phyloP scores from a whole-genome alignment of 2,888 invertebrate species.

The Thalpophila matura region DNA sequence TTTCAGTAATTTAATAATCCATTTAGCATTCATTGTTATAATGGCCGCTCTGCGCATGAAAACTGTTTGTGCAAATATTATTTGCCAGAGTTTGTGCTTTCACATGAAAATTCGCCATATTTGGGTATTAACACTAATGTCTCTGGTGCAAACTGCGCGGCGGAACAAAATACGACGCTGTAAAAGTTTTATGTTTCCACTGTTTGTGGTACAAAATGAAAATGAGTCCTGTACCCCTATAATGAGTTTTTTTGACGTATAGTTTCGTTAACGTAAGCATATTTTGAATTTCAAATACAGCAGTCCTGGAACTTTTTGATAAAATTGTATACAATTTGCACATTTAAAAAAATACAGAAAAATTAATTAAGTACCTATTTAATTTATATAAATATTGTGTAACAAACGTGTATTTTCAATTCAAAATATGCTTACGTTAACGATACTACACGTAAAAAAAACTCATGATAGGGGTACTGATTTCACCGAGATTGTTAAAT shows the following conservation, averaged over 20 bases:
- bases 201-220: slow-evolving; percentile 27
- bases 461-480: no score
- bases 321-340: no score
- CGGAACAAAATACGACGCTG: slow-evolving; percentile 27
- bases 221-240: neutral
- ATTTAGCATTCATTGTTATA: slow-evolving; percentile 18
- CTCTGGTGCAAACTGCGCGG: slow-evolving; percentile 29
- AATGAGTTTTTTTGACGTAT: no score
- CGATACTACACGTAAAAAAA: no score
- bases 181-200: slow-evolving; percentile 29
- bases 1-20: slow-evolving; percentile 30
- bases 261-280: no score
- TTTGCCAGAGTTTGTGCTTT: slow-evolving; percentile 19
- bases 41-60: slow-evolving; percentile 22
- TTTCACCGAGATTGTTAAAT: slow-evolving; percentile 4
- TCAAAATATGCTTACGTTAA: no score
- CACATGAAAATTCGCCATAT: slow-evolving; percentile 30
- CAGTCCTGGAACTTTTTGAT: no score
- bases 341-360: no score
- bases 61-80: slow-evolving; percentile 37
- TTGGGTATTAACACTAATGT: slow-evolving; percentile 34
- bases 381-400: no score
- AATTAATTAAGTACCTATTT: no score
- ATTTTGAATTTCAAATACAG: no score
- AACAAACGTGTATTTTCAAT: no score